Evolutionary conservation across 1,140 invertebrate species (phyloP), one percentile per base, ranked within the genome.

Genomic region (Pogonus chalceus): DNA sequence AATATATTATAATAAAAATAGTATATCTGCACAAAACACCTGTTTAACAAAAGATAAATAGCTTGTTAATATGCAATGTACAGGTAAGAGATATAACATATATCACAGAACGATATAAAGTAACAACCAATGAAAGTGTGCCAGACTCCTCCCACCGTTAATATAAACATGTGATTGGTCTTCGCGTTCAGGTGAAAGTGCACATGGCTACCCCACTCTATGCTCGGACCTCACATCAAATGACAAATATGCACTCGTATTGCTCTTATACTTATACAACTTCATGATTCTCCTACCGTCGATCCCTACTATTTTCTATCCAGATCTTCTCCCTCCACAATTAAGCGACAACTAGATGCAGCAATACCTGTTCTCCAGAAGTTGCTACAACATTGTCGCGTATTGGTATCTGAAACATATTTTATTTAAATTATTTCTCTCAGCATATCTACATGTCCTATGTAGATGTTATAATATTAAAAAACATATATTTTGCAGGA

Each of bases 101-200:
- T 43, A 43, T 43, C 37, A 43, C 37, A 18, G 7, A 16, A 16
- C 18, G 18, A 43, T 43, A 43, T 43, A 43, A 43, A 43, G 37
- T 43, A 43, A 43, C 37, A 18, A 18, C 37, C 37, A 43, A 43
- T 43, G 37, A 43, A 43, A 43, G 37, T 31, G 26, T 43, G 37
- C 7, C 37, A 43, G 37, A 43, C 37, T 43, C 37, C 37, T 43
- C 37, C 37, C 37, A 43, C 37, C 18, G 37, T 16, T 43, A 43
- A 43, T 43, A 43, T 43, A 12, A 43, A 43, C 37, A 43, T 43
- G 37, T 16, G 37, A 43, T 43, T 43, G 37, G 37, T 43, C 37
- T 43, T 18, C 37, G 7, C 37, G 37, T 43, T 18, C 37, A 43
- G 37, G 37, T 43, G 37, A 43, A 43, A 43, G 37, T 43, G 37